Base-by-base conservation (phyloP, 2,113 vertebrate genomes). In the Bufo bufo region DNA sequence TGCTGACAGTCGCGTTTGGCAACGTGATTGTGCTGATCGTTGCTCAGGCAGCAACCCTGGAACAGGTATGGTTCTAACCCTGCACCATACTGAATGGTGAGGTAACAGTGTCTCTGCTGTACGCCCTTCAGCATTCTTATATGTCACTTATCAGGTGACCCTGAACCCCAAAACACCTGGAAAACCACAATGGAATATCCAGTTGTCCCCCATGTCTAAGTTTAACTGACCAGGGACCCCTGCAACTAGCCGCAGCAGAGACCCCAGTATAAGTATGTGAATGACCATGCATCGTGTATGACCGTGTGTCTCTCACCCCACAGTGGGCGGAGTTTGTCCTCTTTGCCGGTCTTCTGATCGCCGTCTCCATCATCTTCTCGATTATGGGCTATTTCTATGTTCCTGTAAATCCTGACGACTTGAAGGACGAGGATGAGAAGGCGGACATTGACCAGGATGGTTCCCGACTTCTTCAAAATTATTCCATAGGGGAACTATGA, bases 251-350 rank as follows among this genome's bases (percentile, higher is more conserved):
- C n/a, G n/a, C n/a, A n/a, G n/a, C n/a, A n/a, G n/a, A n/a, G n/a
- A n/a, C n/a, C n/a, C n/a, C n/a, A n/a, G n/a, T n/a, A n/a, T n/a
- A n/a, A n/a, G 14, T 61, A 61, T 61, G 56, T 58, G 56, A 58
- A 52, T 8, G 50, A 58, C 6, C 11, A 6, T 12, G 56, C 2
- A 13, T 11, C 19, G 3, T 45, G 33, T 6, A 4, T 61, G 13
- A 58, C 52, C 47, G 4, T 23, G 3, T 54, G 4, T 54, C 4
- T 88, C 66, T 88, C 13, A 20, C 92, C 90, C 89, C 90, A n/a
- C 94, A 99, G 98, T 99, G 98, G 98, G 96, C 92, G 12, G 98
- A 99, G 95, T 99, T 99, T 90, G 61, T 97, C 92, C 95, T 99
- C 89, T 99, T 99, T 86, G 96, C 95, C 81, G 91, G 91, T 56